Evolutionary conservation across 2,113 vertebrate species (phyloP).

Genomic region (Coracopsis vasa): DNA sequence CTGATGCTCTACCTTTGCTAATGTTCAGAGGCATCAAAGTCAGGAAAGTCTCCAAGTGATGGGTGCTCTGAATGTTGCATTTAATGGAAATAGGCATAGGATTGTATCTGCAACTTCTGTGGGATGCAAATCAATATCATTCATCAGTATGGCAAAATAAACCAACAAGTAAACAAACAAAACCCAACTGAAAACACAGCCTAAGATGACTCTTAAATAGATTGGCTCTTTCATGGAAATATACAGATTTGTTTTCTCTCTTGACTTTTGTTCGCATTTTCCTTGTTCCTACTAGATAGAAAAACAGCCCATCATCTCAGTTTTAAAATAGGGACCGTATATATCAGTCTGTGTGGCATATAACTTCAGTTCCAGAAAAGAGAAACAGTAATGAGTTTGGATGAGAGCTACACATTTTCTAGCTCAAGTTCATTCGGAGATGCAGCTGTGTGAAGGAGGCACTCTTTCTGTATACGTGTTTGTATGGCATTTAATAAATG

Average conservation of each 20-base stretch:
- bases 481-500: not conserved
- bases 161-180: slow-evolving; percentile 56
- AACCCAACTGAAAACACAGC: slow-evolving; percentile 9
- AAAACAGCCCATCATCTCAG: slow-evolving; percentile 25
- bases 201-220: slow-evolving; percentile 40
- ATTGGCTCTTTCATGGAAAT: slow-evolving; percentile 45
- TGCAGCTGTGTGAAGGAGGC: not conserved
- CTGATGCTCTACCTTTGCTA: slow-evolving; percentile 47
- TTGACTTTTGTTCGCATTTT: slow-evolving; percentile 27
- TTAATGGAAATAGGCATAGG: slow-evolving; percentile 35
- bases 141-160: slow-evolving; percentile 36
- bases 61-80: not conserved
- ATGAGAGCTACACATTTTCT: not conserved
- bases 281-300: not conserved
- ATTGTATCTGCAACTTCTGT: slow-evolving; percentile 29
- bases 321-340: slow-evolving; percentile 8
- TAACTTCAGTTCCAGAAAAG: slow-evolving; percentile 7
- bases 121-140: not conserved
- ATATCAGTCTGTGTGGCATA: not conserved
- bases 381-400: not conserved
- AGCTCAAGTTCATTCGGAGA: not conserved
- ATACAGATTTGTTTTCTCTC: slow-evolving; percentile 58
- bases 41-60: slow-evolving; percentile 21
- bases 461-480: not conserved
- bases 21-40: not conserved